Evolutionary conservation across 1,140 invertebrate species (phyloP), one percentile per base, ranked within the genome.

Genomic region (Zaprionus inermis): DNA sequence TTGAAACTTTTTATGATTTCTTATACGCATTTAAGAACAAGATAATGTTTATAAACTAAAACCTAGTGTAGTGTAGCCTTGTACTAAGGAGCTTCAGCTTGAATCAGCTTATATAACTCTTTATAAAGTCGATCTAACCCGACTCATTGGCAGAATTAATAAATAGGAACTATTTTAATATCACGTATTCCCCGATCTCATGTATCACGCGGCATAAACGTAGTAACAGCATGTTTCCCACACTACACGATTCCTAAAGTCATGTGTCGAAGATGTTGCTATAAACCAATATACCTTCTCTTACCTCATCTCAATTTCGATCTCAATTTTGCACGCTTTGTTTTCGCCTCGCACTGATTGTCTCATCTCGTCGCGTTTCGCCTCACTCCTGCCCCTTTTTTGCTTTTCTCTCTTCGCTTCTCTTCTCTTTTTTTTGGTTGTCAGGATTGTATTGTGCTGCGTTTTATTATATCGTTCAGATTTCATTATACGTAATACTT

Each of bases 401-500:
- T 28, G 3, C 24, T 28, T 28, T 28, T 24, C 30, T 6, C 30
- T 46, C 16, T 16, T 38, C 49, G 6, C 22, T 52, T 11, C 54
- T n/a, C 28, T 30, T 30, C 6, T 32, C 10, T 20, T 24, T 28
- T 30, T 41, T 18, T 24, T 5, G n/a, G 22, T 24, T n/a, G 9
- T 22, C 16, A 44, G n/a, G 38, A 28, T 28, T 1, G 38, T 16
- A 12, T 24, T 32, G 16, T 49, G 20, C 24, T n/a, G 51, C 51
- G 20, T 54, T 54, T 30, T 28, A 24, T 54, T 68, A 72, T 72
- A 69, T 76, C 86, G 79, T 73, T 73, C 57, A 71, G 83, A 86
- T 86, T 88, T 79, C 79, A 88, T 86, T 86, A 83, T 70, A 52
- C 57, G 57, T 41, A 36, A 49, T 46, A 63, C 28, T 81, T 81